Evolutionary conservation across 2,888 invertebrate genomes (phyloP).

Genomic region (Omphaloscelis lunosa): DNA sequence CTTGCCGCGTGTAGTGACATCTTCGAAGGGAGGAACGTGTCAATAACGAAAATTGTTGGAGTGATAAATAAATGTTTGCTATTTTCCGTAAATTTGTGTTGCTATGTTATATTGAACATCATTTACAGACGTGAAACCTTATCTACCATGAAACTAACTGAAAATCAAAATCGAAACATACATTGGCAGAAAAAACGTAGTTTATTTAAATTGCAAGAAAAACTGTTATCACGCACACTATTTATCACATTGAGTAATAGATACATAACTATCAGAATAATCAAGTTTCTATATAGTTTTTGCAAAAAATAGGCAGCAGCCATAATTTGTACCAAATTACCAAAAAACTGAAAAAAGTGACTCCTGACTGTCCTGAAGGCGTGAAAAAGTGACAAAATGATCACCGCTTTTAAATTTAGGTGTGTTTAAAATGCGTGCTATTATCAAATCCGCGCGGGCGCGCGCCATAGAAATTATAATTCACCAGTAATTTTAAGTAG

Average conservation of each 20-base stretch:
- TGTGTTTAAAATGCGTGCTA: constrained; percentile 62
- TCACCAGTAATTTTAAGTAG: constrained; percentile 58
- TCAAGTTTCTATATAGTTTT: not conserved
- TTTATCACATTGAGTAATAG: too few species aligned
- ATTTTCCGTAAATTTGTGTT: constrained; percentile 29
- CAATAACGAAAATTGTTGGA: constrained; percentile 59
- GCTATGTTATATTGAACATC: not conserved
- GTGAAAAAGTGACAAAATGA: not conserved
- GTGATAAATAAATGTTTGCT: constrained; percentile 56
- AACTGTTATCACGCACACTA: not conserved
- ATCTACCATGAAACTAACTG: not conserved
- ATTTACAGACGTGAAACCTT: not conserved
- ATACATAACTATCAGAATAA: not conserved
- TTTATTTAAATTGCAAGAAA: not conserved
- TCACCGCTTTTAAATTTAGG: constrained; percentile 29
- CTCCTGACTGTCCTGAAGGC: not conserved
- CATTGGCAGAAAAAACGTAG: not conserved
- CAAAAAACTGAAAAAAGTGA: not conserved
- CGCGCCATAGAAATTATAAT: constrained; percentile 66
- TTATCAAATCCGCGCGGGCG: constrained; percentile 60
- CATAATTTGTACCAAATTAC: not conserved
- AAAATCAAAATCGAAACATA: not conserved
- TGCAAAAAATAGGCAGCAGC: too few species aligned
- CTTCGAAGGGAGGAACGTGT: constrained; percentile 62
- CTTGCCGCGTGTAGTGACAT: constrained; percentile 64